Base-by-base conservation (phyloP, 2,888 invertebrate genomes). In the Rhagium mordax region DNA sequence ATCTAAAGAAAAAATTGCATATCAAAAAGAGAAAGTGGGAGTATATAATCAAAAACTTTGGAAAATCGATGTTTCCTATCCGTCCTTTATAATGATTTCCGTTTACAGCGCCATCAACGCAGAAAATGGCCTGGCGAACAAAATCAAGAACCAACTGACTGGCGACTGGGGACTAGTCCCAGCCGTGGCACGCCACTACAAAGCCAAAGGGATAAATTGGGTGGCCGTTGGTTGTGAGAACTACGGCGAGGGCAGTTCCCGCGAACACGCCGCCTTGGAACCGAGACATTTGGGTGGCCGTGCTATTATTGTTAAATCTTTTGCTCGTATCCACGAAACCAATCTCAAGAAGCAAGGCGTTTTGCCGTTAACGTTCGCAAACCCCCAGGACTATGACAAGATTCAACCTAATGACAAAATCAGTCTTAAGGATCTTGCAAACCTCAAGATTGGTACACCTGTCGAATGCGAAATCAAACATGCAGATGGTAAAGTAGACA, bases 301-400 rank as follows among this genome's bases (percentile, higher is more conserved):
- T 48, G 99, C 99, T 77, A 98, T 99, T 86, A 99, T 99, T 87
- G 98, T 98, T 79, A 99, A 99, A 89, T 98, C 98, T 62, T 99
- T 99, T 88, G 99, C 99, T 55, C 94, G 99, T 86, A 99, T 99
- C 86, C 99, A 99, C 90, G 99, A 99, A 89, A 99, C 99, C 7
- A 99, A 99, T 89, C 89, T 99, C 86, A 99, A 99, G 91, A 99
- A 99, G 88, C 99, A 99, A 88, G 99, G 99, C 53, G 33, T 99
- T 88, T 90, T 99, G 81, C 99, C 99, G 0, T 90, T 99, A 76
- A 99, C 99, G 0, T 99, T 99, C 89, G 93, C 95, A 62, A 93
- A 97, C 88, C 87, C 98, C 57, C 90, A 94, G 77, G 99, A 99
- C 90, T 99, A 99, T 89, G 98, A 99, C 88, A 96, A 96, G 78